phyloP scores from a whole-genome alignment of 1,140 invertebrate species.

The Eubasilissa regina region DNA sequence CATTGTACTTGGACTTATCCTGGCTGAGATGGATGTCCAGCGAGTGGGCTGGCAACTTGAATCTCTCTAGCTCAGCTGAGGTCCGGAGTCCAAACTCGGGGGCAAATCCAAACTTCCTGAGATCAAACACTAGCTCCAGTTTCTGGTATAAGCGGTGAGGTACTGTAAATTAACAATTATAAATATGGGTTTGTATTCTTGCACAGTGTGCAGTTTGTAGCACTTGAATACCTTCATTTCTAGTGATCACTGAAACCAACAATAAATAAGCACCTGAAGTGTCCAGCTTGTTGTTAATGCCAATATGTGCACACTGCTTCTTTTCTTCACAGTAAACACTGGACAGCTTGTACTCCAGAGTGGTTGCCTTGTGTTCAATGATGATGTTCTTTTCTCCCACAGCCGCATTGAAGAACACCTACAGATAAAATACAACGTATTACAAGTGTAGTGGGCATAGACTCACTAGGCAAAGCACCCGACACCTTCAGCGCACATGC shows the following conservation, averaged over 20 bases:
- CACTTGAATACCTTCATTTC: neutral
- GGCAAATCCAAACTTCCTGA: slow-evolving; percentile 80
- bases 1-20: slow-evolving; percentile 80
- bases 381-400: slow-evolving; percentile 73
- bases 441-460: too few species aligned
- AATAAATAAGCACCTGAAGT: slow-evolving; percentile 46
- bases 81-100: slow-evolving; percentile 81
- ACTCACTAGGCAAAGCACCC: too few species aligned
- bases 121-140: slow-evolving; percentile 71
- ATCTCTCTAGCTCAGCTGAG: slow-evolving; percentile 74
- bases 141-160: slow-evolving; percentile 10
- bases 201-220: too few species aligned
- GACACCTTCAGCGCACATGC: too few species aligned
- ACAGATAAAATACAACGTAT: neutral
- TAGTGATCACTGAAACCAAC: neutral
- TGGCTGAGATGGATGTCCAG: slow-evolving; percentile 80
- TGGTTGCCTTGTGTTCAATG: slow-evolving; percentile 78
- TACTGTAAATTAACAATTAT: neutral
- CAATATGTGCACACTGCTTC: slow-evolving; percentile 82
- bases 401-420: slow-evolving; percentile 71
- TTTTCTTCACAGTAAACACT: slow-evolving; percentile 83
- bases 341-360: slow-evolving; percentile 79
- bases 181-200: too few species aligned
- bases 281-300: slow-evolving; percentile 76
- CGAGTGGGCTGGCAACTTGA: slow-evolving; percentile 75